Conservation (phyloP, 2,113 vertebrate species). For the Epinephelus moara region DNA sequence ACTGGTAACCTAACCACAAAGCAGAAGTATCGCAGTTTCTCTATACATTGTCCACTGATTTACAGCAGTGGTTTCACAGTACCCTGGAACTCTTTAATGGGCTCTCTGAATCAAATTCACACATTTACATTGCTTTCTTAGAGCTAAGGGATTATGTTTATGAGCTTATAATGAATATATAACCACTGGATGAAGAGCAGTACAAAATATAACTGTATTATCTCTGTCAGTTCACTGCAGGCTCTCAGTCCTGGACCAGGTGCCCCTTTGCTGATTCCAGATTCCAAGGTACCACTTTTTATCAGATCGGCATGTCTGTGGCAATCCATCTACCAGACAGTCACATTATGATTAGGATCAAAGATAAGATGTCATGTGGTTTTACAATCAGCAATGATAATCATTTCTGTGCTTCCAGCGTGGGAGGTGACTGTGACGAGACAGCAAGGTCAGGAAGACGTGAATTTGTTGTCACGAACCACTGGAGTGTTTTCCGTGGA, state of each 20-base stretch:
- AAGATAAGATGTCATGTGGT: background rate
- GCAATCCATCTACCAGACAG: background rate
- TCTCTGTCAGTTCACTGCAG: slow-evolving; percentile 85
- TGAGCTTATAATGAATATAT: background rate
- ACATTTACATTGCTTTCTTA: background rate
- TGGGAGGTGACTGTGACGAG: slow-evolving; percentile 59
- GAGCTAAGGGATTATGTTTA: background rate
- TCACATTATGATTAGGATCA: background rate
- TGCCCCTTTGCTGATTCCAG: slow-evolving; percentile 86
- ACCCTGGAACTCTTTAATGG: background rate
- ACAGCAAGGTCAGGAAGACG: slow-evolving; percentile 1
- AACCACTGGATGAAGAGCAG: background rate
- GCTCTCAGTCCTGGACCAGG: slow-evolving; percentile 82
- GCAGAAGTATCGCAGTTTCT: slow-evolving; percentile 6
- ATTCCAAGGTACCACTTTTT: slow-evolving; percentile 83
- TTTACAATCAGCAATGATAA: background rate
- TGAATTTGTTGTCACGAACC: slow-evolving; percentile 62
- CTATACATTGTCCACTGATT: background rate
- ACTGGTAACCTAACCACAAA: slow-evolving; percentile 8
- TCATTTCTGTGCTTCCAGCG: slow-evolving; percentile 38
- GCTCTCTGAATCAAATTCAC: background rate
- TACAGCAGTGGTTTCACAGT: background rate
- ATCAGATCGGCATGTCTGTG: background rate
- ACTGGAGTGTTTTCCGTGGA: slow-evolving; percentile 64
- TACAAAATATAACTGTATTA: background rate